Base-by-base conservation (phyloP, 2,888 invertebrate genomes). In the Merodon equestris region DNA sequence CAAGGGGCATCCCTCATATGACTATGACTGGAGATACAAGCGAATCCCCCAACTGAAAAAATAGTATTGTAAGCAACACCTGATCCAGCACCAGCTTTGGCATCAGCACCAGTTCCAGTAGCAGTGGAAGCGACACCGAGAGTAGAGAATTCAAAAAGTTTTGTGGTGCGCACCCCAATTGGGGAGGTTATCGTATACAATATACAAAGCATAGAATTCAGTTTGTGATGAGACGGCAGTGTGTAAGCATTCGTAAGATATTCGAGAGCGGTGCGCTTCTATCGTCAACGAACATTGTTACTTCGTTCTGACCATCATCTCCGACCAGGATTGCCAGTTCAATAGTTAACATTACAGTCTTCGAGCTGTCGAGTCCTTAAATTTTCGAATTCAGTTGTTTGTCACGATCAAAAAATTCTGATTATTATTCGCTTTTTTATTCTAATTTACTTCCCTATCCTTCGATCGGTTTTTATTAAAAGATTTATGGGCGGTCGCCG, bases 191-290 rank as follows among this genome's bases (percentile, higher is more conserved):
- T 70, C 50, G 74, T 61, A 36, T 60, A 60, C 68, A 74, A 18
- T 53, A 60, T 45, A 40, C 56, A 47, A 58, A 64, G 74, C 27
- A 27, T 45, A 45, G 54, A 74, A 74, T 64, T 79, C 70, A 79
- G 79, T 79, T 74, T 79, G 79, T 79, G 63, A 63, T 73, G 73
- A 79, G 70, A 74, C 79, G 68, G 54, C 79, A 45, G 54, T 64
- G 74, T 64, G 79, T 79, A 70, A 79, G 74, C 79, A 79, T 79
- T 74, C 64, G 67, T 56, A 53, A 27, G 44, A 64, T 54, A 58
- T 38, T 74, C 73, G 54, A 68, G 58, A 47, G 74, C 68, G 57
- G 68, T 74, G 68, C 68, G 68, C 64, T 74, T 70, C 64, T 63
- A 63, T 68, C 53, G 44, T 79, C 27, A 2, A 27, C 51, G 40